A percentile compares a stretch with the other conserved stretches of the same genome.
Conservation (phyloP, 23 tunicate genomes). For the Halocynthia roretzi region DNA sequence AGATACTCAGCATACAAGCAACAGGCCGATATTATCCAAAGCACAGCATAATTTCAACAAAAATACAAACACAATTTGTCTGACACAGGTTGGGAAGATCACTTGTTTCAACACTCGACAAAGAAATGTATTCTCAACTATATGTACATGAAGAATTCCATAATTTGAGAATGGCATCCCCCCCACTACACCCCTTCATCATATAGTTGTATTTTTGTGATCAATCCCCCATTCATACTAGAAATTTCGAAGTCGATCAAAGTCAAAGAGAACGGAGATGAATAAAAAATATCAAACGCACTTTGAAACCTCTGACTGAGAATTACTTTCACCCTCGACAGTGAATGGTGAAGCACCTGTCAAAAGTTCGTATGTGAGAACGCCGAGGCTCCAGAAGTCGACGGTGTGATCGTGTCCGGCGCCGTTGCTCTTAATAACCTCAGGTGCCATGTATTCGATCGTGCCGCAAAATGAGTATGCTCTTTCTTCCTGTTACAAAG, state of each 20-base stretch:
- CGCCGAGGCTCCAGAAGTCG: slow-evolving; percentile 96
- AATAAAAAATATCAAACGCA: slow-evolving; percentile 1
- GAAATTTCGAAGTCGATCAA: not conserved
- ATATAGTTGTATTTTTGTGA: too few species aligned
- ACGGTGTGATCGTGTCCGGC: slow-evolving; percentile 73
- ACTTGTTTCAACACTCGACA: too few species aligned
- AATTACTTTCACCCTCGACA: slow-evolving; percentile 77
- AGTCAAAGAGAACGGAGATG: not conserved
- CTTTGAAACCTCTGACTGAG: slow-evolving; percentile 85
- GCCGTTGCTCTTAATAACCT: slow-evolving; percentile 77
- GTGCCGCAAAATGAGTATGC: slow-evolving; percentile 92
- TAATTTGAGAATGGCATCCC: too few species aligned
- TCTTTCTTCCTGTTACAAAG: slow-evolving; percentile 49
- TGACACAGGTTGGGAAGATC: too few species aligned
- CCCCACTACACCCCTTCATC: too few species aligned
- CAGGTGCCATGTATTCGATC: slow-evolving; percentile 98
- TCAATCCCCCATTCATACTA: too few species aligned
- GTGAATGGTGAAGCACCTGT: slow-evolving; percentile 98
- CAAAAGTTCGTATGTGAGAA: slow-evolving; percentile 75
- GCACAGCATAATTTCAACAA: not conserved
- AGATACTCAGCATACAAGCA: not conserved
- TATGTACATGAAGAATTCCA: too few species aligned
- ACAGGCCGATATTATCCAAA: not conserved
- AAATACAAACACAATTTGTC: too few species aligned
- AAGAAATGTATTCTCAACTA: too few species aligned